Evolutionary conservation across 2,113 vertebrate species (phyloP), one percentile per base, ranked within the genome.

Genomic region (Coptodon bakossiorum): DNA sequence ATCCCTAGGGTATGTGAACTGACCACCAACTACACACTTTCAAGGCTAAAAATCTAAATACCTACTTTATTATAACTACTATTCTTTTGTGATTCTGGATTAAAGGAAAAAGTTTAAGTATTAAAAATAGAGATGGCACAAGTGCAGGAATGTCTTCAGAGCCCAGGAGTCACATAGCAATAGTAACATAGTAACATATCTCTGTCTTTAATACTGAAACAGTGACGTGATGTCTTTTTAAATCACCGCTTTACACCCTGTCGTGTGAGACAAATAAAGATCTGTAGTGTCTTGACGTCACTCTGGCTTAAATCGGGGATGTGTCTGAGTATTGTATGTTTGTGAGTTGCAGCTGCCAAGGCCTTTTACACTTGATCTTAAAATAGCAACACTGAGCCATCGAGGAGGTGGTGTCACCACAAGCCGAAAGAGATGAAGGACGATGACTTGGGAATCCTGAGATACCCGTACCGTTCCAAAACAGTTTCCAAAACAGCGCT

Each of bases 361-460:
- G 84, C 84, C 78, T 78, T 92, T 90, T 90, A 91, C 90, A 91
- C 89, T 80, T 2, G 13, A 45, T 38, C 88, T 87, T 86, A 78
- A 82, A 91, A 93, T 93, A 95, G 43, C 87, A 22, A 40, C 13
- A 2, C 31, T 48, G 71, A 57, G 84, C 61, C 27, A 34, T 31
- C 1, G 4, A 84, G 85, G 85, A 63, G 52, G 88, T 81, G 86
- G 86, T 79, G 88, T 19, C 84, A 54, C 38, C 66, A 27, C 68
- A 68, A 29, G 16, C 48, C 16, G 3, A 14, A 86, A 54, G 52
- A 10, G 78, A 31, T 7, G 27, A 80, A 71, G 24, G 45, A 78
- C 53, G 9, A 0, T 52, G 45, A 54, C 22, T 48, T 43, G 92
- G 92, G 92, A 90, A 89, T 89, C 90, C 91, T 89, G 88, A 89